Conservation (phyloP, 2,888 invertebrate species). For the Plemyria rubiginata region DNA sequence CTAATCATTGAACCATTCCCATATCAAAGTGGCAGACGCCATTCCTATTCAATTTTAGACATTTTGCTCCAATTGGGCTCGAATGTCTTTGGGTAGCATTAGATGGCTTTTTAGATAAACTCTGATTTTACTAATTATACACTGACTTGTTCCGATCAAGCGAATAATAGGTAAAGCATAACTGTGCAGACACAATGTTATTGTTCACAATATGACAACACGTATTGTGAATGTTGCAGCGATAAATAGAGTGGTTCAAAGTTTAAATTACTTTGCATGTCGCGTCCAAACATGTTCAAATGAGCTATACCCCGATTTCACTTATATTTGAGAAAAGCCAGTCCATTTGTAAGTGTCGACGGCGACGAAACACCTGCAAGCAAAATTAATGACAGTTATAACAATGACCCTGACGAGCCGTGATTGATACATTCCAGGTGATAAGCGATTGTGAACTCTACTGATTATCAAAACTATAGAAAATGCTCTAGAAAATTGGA, state of each 20-base stretch:
- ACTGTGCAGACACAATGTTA: not conserved
- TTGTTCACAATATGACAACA: not conserved
- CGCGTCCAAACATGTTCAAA: not conserved
- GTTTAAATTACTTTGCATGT: not conserved
- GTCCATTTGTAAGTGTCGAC: slow-evolving; percentile 7
- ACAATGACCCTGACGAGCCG: not conserved
- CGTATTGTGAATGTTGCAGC: not conserved
- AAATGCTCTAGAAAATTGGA: not conserved
- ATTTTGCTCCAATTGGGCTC: slow-evolving; percentile 12
- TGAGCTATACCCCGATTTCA: not conserved
- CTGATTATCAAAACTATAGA: not conserved
- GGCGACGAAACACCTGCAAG: slow-evolving; percentile 2
- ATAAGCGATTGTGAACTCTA: slow-evolving; percentile 1
- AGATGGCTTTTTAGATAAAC: not conserved
- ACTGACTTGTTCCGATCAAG: not conserved
- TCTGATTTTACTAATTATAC: not conserved
- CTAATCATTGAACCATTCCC: slow-evolving; percentile 41
- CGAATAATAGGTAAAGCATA: not conserved
- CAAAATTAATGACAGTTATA: slow-evolving; percentile 12
- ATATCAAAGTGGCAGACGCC: slow-evolving; percentile 30
- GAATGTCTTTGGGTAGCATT: slow-evolving; percentile 6
- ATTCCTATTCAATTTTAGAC: slow-evolving; percentile 36
- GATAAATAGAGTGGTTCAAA: not conserved
- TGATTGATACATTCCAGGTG: slow-evolving; percentile 4
- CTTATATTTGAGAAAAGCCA: slow-evolving; percentile 11